Conservation (phyloP, 1,140 invertebrate species). For the Stegodyphus mimosarum region DNA sequence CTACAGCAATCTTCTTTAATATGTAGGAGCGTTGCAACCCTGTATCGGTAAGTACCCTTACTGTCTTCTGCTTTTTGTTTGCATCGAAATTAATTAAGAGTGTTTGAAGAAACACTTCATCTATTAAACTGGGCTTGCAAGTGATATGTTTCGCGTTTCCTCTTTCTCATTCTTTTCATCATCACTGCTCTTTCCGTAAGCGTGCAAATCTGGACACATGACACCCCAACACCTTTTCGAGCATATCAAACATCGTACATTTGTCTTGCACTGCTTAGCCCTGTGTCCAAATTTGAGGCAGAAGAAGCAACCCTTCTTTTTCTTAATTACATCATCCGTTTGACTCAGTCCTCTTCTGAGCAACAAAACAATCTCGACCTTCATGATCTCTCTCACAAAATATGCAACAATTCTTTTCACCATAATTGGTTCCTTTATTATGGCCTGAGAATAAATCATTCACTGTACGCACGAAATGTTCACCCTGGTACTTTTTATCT, state of each 20-base stretch:
- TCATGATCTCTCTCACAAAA: slow-evolving; percentile 30
- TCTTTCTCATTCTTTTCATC: not conserved
- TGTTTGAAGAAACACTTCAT: slow-evolving; percentile 1
- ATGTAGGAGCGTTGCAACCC: not conserved
- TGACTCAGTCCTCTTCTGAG: not conserved
- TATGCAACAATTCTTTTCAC: not conserved
- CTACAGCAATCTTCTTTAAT: not conserved
- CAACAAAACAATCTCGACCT: slow-evolving; percentile 8
- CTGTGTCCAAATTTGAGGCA: slow-evolving; percentile 17
- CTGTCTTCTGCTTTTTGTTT: not conserved
- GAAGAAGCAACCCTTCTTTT: slow-evolving; percentile 5
- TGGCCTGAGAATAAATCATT: slow-evolving; percentile 1
- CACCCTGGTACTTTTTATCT: not conserved
- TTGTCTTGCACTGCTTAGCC: not conserved
- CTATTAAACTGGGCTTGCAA: not conserved
- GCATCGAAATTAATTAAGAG: not conserved
- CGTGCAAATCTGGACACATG: not conserved
- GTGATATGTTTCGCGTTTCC: not conserved
- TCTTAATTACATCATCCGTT: not conserved
- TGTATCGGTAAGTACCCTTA: slow-evolving; percentile 1
- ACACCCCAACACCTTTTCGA: not conserved
- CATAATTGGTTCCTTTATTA: not conserved
- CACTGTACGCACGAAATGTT: slow-evolving; percentile 23
- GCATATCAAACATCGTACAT: slow-evolving; percentile 20
- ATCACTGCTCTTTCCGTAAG: not conserved